Conservation (phyloP, 2,888 invertebrate genomes). For the Timema podura region DNA sequence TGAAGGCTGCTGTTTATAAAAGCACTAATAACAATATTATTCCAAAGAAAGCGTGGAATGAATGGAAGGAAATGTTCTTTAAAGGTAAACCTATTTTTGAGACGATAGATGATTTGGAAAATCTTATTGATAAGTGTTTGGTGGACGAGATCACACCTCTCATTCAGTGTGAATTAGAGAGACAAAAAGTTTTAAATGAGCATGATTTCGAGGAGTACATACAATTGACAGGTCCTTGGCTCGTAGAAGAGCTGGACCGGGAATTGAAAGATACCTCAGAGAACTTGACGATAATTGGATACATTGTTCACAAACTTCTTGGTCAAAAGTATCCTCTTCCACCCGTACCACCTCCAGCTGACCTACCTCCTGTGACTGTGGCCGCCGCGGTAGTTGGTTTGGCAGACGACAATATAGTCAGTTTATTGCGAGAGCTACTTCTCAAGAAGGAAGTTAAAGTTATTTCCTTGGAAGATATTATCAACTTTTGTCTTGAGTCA, state of each 20-base stretch:
- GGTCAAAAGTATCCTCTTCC: constrained; percentile 50
- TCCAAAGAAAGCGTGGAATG: constrained; percentile 49
- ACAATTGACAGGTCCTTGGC: constrained; percentile 53
- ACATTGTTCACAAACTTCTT: constrained; percentile 52
- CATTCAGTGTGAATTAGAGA: constrained; percentile 48
- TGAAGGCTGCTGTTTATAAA: constrained; percentile 51
- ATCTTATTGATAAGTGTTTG: constrained; percentile 42
- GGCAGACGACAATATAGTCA: constrained; percentile 47
- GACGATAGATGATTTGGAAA: constrained; percentile 46
- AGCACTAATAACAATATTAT: constrained; percentile 44
- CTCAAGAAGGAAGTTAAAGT: constrained; percentile 42
- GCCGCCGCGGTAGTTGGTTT: constrained; percentile 46
- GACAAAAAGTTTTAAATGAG: constrained; percentile 53
- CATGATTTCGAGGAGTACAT: constrained; percentile 56
- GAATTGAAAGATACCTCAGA: constrained; percentile 42
- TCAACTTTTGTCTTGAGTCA: too few relatives aligned
- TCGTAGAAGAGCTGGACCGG: constrained; percentile 43
- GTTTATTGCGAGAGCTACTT: constrained; percentile 48
- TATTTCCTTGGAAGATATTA: too few relatives aligned
- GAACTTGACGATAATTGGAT: constrained; percentile 48
- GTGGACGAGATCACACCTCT: constrained; percentile 47
- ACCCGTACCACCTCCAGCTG: constrained; percentile 42
- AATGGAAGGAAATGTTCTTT: constrained; percentile 56
- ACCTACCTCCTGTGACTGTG: constrained; percentile 44
- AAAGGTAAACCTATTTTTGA: constrained; percentile 55